Percentiles rank a stretch among this genome's conserved stretches.
Evolutionary conservation across 2,113 vertebrate genomes (phyloP).

Genomic region (Suricata suricatta): DNA sequence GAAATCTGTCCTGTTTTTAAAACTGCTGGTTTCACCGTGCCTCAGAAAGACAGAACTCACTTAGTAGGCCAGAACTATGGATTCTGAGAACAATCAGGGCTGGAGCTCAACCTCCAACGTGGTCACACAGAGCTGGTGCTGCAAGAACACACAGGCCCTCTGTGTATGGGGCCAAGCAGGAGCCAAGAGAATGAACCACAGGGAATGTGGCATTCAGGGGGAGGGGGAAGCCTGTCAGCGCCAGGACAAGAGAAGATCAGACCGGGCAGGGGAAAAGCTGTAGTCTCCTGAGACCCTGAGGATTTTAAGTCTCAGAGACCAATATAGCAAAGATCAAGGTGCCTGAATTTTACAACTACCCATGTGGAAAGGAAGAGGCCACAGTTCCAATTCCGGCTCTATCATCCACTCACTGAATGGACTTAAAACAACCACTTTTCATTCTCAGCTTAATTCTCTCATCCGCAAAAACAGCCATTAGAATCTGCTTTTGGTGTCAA

Average conservation of each 20-base stretch:
- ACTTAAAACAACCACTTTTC: background rate
- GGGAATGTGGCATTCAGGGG: background rate
- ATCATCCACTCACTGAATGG: background rate
- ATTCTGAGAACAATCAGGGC: background rate
- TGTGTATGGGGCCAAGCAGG: background rate
- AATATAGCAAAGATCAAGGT: background rate
- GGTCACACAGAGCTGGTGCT: background rate
- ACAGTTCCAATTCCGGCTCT: background rate
- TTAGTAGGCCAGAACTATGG: background rate
- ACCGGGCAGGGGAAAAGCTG: background rate
- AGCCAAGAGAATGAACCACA: background rate
- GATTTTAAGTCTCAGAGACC: background rate
- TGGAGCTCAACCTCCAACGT: background rate
- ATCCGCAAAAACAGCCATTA: background rate
- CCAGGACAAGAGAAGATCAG: background rate
- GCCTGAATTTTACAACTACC: background rate
- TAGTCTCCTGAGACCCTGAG: background rate
- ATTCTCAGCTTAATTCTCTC: background rate
- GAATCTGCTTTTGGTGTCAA: background rate
- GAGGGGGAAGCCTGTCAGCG: background rate
- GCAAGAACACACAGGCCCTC: background rate
- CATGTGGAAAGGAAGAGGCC: background rate
- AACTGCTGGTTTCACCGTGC: background rate
- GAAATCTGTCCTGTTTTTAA: background rate
- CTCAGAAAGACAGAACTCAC: background rate